Percentiles rank a stretch among this genome's conserved stretches.
phyloP scores from a whole-genome alignment of 2,888 invertebrate genomes.

The Tuta absoluta region DNA sequence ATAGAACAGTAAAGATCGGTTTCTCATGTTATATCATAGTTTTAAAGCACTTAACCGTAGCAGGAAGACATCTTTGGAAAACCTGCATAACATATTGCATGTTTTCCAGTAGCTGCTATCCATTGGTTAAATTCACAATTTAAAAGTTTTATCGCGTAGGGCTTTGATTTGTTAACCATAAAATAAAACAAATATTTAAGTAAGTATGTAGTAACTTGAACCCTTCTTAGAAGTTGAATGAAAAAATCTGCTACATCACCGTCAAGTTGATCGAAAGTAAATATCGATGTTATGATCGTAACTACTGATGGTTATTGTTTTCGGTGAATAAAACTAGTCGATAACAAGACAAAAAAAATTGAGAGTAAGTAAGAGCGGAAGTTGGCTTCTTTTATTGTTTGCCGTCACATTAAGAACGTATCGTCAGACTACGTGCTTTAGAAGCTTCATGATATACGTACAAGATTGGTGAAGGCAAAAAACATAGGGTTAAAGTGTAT shows the following conservation, averaged over 20 bases:
- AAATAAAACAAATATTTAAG: neutral
- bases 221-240: slow-evolving; percentile 11
- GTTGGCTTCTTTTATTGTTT: slow-evolving; percentile 38
- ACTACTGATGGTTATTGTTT: slow-evolving; percentile 44
- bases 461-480: slow-evolving; percentile 19
- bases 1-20: too few relatives aligned
- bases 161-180: neutral
- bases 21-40: too few relatives aligned
- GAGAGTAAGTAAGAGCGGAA: slow-evolving; percentile 40
- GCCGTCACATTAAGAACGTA: slow-evolving; percentile 33
- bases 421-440: slow-evolving; percentile 19
- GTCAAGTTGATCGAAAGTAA: slow-evolving; percentile 53
- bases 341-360: slow-evolving; percentile 45
- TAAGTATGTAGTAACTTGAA: neutral
- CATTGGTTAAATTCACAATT: too few relatives aligned
- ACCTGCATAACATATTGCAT: too few relatives aligned
- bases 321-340: slow-evolving; percentile 51
- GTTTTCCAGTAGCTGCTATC: too few relatives aligned
- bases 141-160: too few relatives aligned
- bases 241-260: slow-evolving; percentile 42
- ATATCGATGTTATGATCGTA: slow-evolving; percentile 43
- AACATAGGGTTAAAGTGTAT: slow-evolving; percentile 22
- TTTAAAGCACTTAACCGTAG: too few relatives aligned
- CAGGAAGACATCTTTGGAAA: too few relatives aligned
- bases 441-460: neutral